Percentiles rank a stretch among this genome's conserved stretches.
Conservation (phyloP, 2,113 vertebrate genomes). For the Heterotis niloticus region DNA sequence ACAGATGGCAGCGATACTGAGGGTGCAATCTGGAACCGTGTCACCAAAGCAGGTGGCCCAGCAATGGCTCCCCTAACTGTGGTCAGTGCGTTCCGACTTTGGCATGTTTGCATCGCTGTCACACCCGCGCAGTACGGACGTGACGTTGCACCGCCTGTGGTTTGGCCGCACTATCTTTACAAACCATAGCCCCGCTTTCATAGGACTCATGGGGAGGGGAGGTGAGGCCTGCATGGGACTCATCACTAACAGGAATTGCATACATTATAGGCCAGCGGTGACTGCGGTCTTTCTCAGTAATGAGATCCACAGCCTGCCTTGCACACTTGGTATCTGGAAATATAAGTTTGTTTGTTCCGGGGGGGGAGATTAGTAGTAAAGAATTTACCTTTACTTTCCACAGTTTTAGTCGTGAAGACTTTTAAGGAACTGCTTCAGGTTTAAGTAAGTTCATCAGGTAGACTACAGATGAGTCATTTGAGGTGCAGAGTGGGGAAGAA, state of each 20-base stretch:
- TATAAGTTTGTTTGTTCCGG: too few species aligned
- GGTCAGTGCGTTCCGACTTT: too few species aligned
- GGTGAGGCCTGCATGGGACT: not conserved
- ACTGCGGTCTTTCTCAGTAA: not conserved
- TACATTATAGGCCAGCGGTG: not conserved
- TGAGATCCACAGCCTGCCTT: not conserved
- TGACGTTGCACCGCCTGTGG: not conserved
- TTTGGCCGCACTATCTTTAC: not conserved
- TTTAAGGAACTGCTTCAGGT: too few species aligned
- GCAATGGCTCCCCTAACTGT: too few species aligned
- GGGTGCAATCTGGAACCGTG: too few species aligned
- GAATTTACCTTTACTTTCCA: not conserved
- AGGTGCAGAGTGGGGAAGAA: not conserved
- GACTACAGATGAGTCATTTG: not conserved
- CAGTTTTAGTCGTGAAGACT: not conserved
- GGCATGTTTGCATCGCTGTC: too few species aligned
- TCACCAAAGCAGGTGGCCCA: too few species aligned
- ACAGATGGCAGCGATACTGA: too few species aligned
- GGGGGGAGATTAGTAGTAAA: not conserved
- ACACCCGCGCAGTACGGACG: too few species aligned
- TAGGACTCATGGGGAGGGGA: not conserved
- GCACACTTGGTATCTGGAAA: too few species aligned
- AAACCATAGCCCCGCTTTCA: not conserved
- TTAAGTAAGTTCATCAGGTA: too few species aligned
- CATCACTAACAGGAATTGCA: not conserved